phyloP scores from a whole-genome alignment of 2,888 invertebrate species.

The Cheilosia vulpina region DNA sequence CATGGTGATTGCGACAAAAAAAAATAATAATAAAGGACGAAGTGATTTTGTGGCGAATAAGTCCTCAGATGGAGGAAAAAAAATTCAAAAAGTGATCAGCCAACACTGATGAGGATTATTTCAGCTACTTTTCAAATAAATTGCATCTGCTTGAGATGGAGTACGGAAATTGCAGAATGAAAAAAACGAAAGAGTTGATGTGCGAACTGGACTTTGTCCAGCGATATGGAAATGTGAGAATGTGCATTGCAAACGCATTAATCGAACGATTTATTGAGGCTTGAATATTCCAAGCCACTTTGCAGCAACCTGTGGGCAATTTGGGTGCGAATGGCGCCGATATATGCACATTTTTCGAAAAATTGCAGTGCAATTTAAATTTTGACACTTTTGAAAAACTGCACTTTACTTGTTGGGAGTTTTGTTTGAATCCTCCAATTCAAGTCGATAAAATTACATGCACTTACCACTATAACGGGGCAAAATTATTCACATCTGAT shows the following conservation, averaged over 20 bases:
- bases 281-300: background rate
- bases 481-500: background rate
- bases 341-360: background rate
- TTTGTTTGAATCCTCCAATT: background rate
- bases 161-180: background rate
- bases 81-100: background rate
- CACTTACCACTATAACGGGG: background rate
- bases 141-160: background rate
- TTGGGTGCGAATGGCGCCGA: too few species aligned
- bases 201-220: constrained; percentile 34
- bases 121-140: constrained; percentile 1
- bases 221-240: background rate
- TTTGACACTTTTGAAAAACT: background rate
- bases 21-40: background rate
- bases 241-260: background rate
- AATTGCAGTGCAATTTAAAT: background rate
- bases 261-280: too few species aligned
- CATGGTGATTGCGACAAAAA: constrained; percentile 18
- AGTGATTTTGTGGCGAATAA: constrained; percentile 27
- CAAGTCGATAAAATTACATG: background rate
- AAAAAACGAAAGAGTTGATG: constrained; percentile 48
- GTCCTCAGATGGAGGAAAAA: constrained; percentile 23
- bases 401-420: background rate
- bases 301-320: background rate
- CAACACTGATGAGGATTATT: constrained; percentile 35